These are phyloP conservation scores for Diachasmimorpha longicaudata DNA, from an alignment of 1,140 invertebrate genomes.

Conservation along the genomic window DNA sequence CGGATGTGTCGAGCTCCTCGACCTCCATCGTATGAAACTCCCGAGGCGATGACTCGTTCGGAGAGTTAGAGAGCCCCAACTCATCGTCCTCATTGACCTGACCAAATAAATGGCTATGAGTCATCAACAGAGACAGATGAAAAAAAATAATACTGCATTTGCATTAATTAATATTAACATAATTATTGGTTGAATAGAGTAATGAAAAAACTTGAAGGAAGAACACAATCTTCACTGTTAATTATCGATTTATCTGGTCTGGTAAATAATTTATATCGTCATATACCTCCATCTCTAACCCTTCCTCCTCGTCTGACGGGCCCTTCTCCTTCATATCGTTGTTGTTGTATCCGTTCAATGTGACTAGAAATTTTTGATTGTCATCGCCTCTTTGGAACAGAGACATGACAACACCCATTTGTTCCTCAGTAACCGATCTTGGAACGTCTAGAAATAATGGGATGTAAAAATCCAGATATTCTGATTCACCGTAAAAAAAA, in stretches of 20 bases:
- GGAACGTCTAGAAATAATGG: slow-evolving; percentile 38
- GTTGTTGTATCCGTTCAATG: slow-evolving; percentile 58
- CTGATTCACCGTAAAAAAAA: slow-evolving; percentile 17
- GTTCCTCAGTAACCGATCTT: slow-evolving; percentile 50
- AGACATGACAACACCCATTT: slow-evolving; percentile 57
- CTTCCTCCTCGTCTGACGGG: slow-evolving; percentile 50
- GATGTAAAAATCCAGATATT: neutral
- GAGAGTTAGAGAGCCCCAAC: slow-evolving; percentile 40
- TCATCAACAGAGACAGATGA: too few relatives aligned
- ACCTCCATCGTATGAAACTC: slow-evolving; percentile 32
- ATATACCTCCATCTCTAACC: slow-evolving; percentile 57
- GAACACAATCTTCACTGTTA: too few relatives aligned
- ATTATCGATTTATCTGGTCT: too few relatives aligned
- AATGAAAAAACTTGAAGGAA: too few relatives aligned
- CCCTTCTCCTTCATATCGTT: slow-evolving; percentile 46
- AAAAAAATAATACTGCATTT: too few relatives aligned
- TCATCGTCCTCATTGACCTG: slow-evolving; percentile 56
- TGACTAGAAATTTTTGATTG: slow-evolving; percentile 60
- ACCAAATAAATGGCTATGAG: too few relatives aligned
- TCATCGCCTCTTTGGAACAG: slow-evolving; percentile 57
- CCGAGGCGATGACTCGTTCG: slow-evolving; percentile 38
- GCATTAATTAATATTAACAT: too few relatives aligned
- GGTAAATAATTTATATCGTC: too few relatives aligned
- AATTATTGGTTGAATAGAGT: too few relatives aligned
- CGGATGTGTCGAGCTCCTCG: slow-evolving; percentile 39